Base-by-base conservation (phyloP, 2,113 vertebrate species). In the Delphinapterus leucas region DNA sequence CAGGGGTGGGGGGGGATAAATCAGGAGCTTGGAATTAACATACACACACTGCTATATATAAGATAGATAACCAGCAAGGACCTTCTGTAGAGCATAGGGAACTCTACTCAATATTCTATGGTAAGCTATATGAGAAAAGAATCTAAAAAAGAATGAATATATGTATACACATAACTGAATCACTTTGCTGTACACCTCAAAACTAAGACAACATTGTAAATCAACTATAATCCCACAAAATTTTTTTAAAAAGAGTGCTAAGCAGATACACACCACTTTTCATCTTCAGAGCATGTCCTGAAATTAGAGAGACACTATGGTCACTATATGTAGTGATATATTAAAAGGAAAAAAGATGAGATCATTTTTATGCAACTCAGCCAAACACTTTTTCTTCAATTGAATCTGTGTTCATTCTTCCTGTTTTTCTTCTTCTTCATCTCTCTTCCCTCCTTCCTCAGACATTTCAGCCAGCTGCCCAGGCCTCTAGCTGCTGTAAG, bases 31-130 rank as follows among this genome's bases (percentile, higher is more conserved):
- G 9, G 49, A 18, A 20, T 2, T 31, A 21, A 53, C 74, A 21
- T 0, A 1, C 17, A 49, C 28, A 13, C 47, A 3, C 47, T 4
- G 20, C 28, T 21, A 20, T 12, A 3, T 4, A 10, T 13, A 18
- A 58, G 7, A 58, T 0, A 31, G 31, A 21, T 18, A 20, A 4
- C 47, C 28, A 77, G 28, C 28, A 53, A 53, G 74, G 28, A 33
- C 47, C 74, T 77, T 21, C 9, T 7, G 18, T 3, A 77, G 0
- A 21, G 18, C 2, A 0, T 5, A 33, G 28, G 44, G 44, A 21
- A 12, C 47, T 49, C 28, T 11, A 3, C 10, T 12, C 74, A 76
- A 3, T 33, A 3, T 11, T 49, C 28, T 49, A 28, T 21, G 18
- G 33, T 7, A 33, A 77, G 17, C 18, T 61, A 12, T 33, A 13